Base-by-base conservation (phyloP, 2,113 vertebrate genomes). In the Entomyzon cyanotis region DNA sequence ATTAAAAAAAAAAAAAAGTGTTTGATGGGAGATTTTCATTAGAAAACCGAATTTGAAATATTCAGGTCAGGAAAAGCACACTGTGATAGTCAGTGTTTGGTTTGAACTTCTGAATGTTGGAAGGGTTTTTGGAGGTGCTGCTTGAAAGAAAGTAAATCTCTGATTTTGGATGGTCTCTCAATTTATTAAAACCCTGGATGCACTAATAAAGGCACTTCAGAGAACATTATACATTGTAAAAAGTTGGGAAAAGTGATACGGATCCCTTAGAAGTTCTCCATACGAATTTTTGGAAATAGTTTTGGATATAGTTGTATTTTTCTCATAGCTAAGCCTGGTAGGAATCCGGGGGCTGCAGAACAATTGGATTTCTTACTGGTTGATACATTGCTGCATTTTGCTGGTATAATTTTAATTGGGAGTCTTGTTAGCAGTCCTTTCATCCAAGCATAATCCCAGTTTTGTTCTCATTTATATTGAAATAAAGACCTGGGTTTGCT, bases 11-110 rank as follows among this genome's bases (percentile, higher is more conserved):
- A 87, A 39, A 83, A 67, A 68, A 74, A 49, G 62, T 90, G 59
- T 82, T 94, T 87, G 91, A 85, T 93, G 83, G 92, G 83, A 84
- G 94, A 90, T 96, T 94, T 95, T 55, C 78, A 95, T 97, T 96
- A 88, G 50, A 55, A 56, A 95, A 71, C 28, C 12, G 49, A 83
- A 81, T 97, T 83, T 77, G 76, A 94, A 91, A 95, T 89, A 96
- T 94, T 94, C 93, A 95, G 96, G 84, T 94, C 84, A 94, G 95
- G 80, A 77, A 19, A 55, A 95, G 53, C 41, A 85, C 76, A 71
- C 83, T 95, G 85, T 91, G 89, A 23, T 93, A 92, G 91, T 93
- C 95, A 94, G 67, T 74, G 63, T 96, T 97, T 53, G 9, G 62
- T 80, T 67, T 93, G 73, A 55, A 62, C 93, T 93, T 96, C 90